Evolutionary conservation across 2,888 invertebrate species (phyloP).

Genomic region (Oscheius sp.): DNA sequence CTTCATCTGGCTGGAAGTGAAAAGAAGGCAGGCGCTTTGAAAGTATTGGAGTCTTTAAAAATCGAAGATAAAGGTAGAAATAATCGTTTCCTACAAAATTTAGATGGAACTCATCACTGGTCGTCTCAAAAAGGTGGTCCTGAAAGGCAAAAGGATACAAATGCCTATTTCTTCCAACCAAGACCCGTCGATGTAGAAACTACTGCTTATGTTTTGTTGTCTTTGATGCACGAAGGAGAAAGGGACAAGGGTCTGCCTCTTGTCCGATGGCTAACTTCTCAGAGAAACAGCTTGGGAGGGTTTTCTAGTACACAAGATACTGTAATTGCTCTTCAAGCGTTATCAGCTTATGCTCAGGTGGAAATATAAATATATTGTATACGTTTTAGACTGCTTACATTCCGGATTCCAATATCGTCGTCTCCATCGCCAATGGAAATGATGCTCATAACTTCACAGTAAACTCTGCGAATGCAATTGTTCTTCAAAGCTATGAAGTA

Average conservation of each 20-base stretch:
- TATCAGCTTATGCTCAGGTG: constrained; percentile 27
- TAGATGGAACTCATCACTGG: constrained; percentile 50
- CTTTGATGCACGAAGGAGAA: constrained; percentile 71
- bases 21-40: constrained; percentile 55
- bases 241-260: constrained; percentile 74
- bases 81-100: constrained; percentile 9
- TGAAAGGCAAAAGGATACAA: constrained; percentile 53
- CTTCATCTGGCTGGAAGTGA: constrained; percentile 78
- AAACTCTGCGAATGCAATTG: constrained; percentile 73
- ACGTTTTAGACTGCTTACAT: constrained; percentile 74
- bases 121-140: constrained; percentile 70
- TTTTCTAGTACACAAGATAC: constrained; percentile 82
- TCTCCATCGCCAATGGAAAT: constrained; percentile 75
- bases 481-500: constrained; percentile 83
- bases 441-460: constrained; percentile 58
- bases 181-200: constrained; percentile 82
- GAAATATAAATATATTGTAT: background rate
- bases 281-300: constrained; percentile 80
- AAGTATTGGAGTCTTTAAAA: constrained; percentile 52
- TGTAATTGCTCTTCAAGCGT: constrained; percentile 80
- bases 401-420: constrained; percentile 75
- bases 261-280: constrained; percentile 80
- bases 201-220: constrained; percentile 86
- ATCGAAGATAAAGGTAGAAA: constrained; percentile 43
- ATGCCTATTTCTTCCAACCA: constrained; percentile 73